Evolutionary conservation across 1,140 invertebrate species (phyloP), one percentile per base, ranked within the genome.

Genomic region (Rhyzopertha dominica): DNA sequence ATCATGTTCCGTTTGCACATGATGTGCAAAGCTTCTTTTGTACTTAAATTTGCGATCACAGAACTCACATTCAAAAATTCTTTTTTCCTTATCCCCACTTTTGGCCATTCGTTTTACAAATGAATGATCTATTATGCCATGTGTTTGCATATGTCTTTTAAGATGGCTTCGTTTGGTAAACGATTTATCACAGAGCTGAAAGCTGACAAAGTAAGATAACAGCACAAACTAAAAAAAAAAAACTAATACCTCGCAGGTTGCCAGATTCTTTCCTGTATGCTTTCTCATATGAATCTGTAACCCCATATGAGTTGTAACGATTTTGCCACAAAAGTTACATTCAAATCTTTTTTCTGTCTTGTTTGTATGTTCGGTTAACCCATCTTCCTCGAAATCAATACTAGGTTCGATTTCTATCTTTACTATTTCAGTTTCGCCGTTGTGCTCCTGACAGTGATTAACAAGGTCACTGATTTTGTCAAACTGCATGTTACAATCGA

Each of bases 11-110:
- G 45, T 51, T 34, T 59, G 57, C 60, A 68, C 64, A 28, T 68
- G 66, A 48, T 68, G 66, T 19, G 53, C 49, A 41, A 65, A 68
- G 44, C 64, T 66, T 41, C 66, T 68, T 39, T 49, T 58, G 42
- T 68, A 68, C 39, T 66, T 66, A 45, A 68, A 68, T 51, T 64
- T 66, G 28, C 66, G 41, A 56, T 68, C 66, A 39, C 66, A 68
- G 45, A 65, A 67, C 51, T 67, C 65, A 50, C 65, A 67, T 47
- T 63, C 53, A 53, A 66, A 58, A 16, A 57, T 42, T 51, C 60
- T 34, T 24, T 36, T 22, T 23, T 26, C 8, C n/a, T 8, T 26
- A 26, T 26, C 8, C 25, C 25, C n/a, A 26, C n/a, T 26, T 8
- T 26, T 26, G n/a, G n/a, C 8, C 8, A 26, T 26, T 26, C 8